Percentiles rank a stretch among this genome's conserved stretches.
These are phyloP conservation scores for Theonella swinhoei DNA, from an alignment of 37 sponge, comb jelly and placozoan genomes.

Conservation along the genomic window DNA sequence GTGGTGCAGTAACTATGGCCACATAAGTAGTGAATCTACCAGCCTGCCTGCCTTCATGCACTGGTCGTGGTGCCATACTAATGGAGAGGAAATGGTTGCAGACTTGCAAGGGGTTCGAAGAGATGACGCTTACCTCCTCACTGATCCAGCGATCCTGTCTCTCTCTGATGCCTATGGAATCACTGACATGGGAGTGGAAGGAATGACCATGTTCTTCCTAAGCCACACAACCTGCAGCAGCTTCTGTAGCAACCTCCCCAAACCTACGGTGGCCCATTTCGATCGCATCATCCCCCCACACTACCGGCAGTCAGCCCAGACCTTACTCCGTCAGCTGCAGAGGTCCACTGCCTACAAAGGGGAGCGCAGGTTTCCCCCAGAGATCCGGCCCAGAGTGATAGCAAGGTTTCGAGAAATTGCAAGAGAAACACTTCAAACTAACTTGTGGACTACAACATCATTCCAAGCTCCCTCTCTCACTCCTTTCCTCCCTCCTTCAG, in stretches of 20 bases:
- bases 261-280: constrained; percentile 3
- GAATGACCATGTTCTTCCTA: constrained; percentile 35
- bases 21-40: background rate
- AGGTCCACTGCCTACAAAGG: constrained; percentile 8
- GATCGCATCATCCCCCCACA: background rate
- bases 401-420: constrained; percentile 4
- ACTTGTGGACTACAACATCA: too few species aligned
- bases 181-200: constrained; percentile 46
- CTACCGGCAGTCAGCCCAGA: background rate
- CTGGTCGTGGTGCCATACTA: constrained; percentile 44
- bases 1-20: constrained; percentile 46
- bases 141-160: constrained; percentile 31
- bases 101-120: constrained; percentile 46
- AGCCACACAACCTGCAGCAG: constrained; percentile 21
- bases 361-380: constrained; percentile 9
- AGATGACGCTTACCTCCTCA: constrained; percentile 6
- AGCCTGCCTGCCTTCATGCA: constrained; percentile 43
- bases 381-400: background rate
- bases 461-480: too few species aligned
- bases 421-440: too few species aligned
- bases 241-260: constrained; percentile 8
- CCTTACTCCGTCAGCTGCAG: background rate
- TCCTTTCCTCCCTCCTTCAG: too few species aligned
- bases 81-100: constrained; percentile 35
- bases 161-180: background rate